These are phyloP conservation scores for Natator depressus DNA, from an alignment of 2,113 vertebrate species.

Conservation along the genomic window DNA sequence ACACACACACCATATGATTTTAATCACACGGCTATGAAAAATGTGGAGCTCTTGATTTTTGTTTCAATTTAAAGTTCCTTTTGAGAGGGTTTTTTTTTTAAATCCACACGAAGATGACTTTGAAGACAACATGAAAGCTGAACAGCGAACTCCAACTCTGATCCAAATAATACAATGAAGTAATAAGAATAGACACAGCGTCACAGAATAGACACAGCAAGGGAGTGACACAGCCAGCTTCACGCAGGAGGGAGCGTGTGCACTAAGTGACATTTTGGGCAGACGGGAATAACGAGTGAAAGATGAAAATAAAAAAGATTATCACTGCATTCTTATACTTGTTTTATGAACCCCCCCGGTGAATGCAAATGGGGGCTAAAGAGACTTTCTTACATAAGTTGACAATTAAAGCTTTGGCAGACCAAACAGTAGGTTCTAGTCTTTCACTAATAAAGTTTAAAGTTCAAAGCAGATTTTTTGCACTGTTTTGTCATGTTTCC, in stretches of 20 bases:
- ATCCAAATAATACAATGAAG: conserved; percentile 56
- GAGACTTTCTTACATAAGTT: conserved; percentile 61
- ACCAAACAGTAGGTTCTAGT: conserved; percentile 71
- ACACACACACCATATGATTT: conserved; percentile 46
- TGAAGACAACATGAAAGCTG: conserved; percentile 46
- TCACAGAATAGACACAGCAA: neutral
- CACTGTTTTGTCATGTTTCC: conserved; percentile 60
- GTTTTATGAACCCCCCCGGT: conserved; percentile 72
- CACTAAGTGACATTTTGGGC: conserved; percentile 63
- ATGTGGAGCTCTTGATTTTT: neutral
- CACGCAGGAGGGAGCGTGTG: neutral
- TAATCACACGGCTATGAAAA: conserved; percentile 31
- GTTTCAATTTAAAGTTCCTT: conserved; percentile 26
- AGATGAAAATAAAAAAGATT: conserved; percentile 71
- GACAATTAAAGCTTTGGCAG: conserved; percentile 71
- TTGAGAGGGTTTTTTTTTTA: conserved; percentile 31
- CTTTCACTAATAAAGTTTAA: conserved; percentile 71
- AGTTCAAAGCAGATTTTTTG: conserved; percentile 61
- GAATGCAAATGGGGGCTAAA: conserved; percentile 75
- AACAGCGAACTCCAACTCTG: conserved; percentile 46
- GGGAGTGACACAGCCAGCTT: conserved; percentile 9
- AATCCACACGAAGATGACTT: conserved; percentile 35
- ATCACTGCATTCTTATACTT: conserved; percentile 72
- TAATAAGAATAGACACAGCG: conserved; percentile 55
- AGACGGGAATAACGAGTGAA: conserved; percentile 65